Conservation (phyloP, 1,140 invertebrate species). For the Galleria mellonella region DNA sequence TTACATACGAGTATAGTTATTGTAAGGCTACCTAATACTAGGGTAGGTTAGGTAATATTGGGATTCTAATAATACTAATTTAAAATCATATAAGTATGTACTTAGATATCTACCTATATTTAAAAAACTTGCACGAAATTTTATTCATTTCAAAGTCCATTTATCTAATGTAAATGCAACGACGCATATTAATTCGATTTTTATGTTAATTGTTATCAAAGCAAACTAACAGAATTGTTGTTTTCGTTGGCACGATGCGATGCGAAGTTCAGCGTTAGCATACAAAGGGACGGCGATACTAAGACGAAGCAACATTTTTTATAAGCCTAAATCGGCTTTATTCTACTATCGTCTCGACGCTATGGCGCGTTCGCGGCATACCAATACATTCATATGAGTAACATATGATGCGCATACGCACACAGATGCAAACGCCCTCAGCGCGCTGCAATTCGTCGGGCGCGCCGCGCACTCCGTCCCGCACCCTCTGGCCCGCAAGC, state of each 20-base stretch:
- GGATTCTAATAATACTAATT: too few relatives aligned
- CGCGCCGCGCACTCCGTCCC: constrained; percentile 22
- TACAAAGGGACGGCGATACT: constrained; percentile 44
- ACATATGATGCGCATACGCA: constrained; percentile 46
- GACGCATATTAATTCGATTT: constrained; percentile 49
- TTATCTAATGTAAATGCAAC: constrained; percentile 35
- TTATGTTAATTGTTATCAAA: constrained; percentile 44
- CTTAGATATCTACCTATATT: neutral
- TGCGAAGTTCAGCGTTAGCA: constrained; percentile 60
- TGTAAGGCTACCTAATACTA: too few relatives aligned
- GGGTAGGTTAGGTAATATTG: too few relatives aligned
- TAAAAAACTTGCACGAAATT: constrained; percentile 9
- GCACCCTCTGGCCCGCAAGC: constrained; percentile 54
- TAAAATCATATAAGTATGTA: too few relatives aligned
- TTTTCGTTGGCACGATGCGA: constrained; percentile 39
- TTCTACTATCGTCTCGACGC: constrained; percentile 28
- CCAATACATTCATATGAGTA: constrained; percentile 13
- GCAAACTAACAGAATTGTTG: constrained; percentile 36
- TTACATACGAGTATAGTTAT: too few relatives aligned
- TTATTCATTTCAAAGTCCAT: constrained; percentile 10
- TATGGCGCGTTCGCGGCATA: constrained; percentile 20
- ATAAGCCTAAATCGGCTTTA: constrained; percentile 60
- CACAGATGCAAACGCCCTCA: constrained; percentile 42
- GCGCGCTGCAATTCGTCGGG: constrained; percentile 68
- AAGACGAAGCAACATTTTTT: constrained; percentile 57